Base-by-base conservation (phyloP, 1,140 invertebrate genomes). In the Trinorchestia longiramus region DNA sequence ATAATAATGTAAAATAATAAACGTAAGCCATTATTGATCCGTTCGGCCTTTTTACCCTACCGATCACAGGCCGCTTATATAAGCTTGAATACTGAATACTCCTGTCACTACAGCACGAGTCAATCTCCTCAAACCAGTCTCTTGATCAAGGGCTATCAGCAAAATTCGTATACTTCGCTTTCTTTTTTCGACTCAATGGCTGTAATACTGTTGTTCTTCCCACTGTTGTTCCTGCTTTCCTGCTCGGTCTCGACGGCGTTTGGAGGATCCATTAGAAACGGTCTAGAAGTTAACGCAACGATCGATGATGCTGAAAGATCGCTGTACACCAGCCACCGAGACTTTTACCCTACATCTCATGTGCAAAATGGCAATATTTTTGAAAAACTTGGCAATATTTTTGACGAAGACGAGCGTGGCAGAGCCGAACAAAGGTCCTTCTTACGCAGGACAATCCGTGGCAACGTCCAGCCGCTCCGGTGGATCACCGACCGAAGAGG, bases 401-500 rank as follows among this genome's bases (percentile, higher is more conserved):
- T 90, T 42, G 88, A 90, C 43, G 88, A 19, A 42, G 36, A 90
- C 28, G 23, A 8, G n/a, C 36, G 88, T 17, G 28, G 43, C 4
- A 42, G n/a, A 28, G 88, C 41, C 4, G 88, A 90, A 8, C 41
- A 90, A 42, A 4, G n/a, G 28, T 41, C 43, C 6, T 90, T 42
- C 43, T 41, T 90, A 17, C 23, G 88, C 6, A 90, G 88, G 88
- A 90, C 41, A 3, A 90, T 90, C 41, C 88, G 88, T 41, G 88
- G 88, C n/a, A 43, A 42, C 23, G 28, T 90, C 28, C 88, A 90
- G 41, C 88, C 88, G 42, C 88, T 90, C 36, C 42, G 43, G 43
- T 90, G 88, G 88, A 90, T 90, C 88, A 90, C 41, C 43, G 88
- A 90, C 88, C 88, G 88, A 4, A 41, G 43, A 90, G 88, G 88